These are phyloP conservation scores for Carcina quercana DNA, from an alignment of 2,888 invertebrate species.

Conservation along the genomic window DNA sequence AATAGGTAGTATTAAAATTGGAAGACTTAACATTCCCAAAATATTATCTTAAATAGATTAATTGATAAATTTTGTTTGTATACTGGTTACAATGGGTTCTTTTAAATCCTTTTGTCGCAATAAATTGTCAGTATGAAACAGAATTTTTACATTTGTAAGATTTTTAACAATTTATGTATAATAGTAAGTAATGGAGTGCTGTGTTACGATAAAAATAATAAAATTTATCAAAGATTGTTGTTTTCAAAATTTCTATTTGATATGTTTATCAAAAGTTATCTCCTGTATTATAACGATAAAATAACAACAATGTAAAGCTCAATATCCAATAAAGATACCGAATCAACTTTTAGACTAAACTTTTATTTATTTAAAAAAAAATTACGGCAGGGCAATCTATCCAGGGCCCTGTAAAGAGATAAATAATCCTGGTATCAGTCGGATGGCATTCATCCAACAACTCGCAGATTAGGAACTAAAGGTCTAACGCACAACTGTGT, in stretches of 20 bases:
- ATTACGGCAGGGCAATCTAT: not conserved
- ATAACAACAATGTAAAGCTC: slow-evolving; percentile 25
- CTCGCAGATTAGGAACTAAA: no score
- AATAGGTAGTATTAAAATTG: slow-evolving; percentile 19
- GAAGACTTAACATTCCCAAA: slow-evolving; percentile 36
- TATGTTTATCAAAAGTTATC: slow-evolving; percentile 12
- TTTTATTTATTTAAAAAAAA: slow-evolving; percentile 3
- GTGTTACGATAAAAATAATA: slow-evolving; percentile 43
- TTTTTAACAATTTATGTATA: slow-evolving; percentile 22
- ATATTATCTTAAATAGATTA: slow-evolving; percentile 22
- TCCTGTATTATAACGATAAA: slow-evolving; percentile 11
- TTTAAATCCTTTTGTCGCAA: no score
- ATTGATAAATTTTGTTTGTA: slow-evolving; percentile 13
- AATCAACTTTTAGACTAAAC: slow-evolving; percentile 15
- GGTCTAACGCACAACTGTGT: no score
- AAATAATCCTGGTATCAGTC: no score
- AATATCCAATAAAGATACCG: slow-evolving; percentile 24
- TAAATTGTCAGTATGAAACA: slow-evolving; percentile 31
- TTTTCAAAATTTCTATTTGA: slow-evolving; percentile 7
- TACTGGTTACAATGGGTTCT: no score
- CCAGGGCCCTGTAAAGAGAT: not conserved
- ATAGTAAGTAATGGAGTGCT: slow-evolving; percentile 44
- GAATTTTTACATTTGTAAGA: slow-evolving; percentile 15
- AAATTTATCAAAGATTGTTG: slow-evolving; percentile 14
- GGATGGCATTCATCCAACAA: no score